Evolutionary conservation across 2,113 vertebrate species (phyloP).

Genomic region (Brachyhypopomus gauderio): DNA sequence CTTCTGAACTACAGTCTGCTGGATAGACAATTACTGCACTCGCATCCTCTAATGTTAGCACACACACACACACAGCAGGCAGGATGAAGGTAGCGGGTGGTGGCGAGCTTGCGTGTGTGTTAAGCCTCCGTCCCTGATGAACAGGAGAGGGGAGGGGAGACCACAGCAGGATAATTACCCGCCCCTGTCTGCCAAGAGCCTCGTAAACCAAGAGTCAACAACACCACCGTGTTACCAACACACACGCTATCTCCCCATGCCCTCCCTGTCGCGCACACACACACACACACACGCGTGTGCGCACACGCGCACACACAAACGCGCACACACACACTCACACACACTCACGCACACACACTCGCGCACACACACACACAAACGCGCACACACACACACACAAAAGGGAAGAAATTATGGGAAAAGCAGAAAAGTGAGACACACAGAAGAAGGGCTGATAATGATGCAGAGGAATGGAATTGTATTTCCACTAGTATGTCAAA

Average conservation of each 20-base stretch:
- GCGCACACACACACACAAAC: slow-evolving; percentile 26
- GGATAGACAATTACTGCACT: neutral
- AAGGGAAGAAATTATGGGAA: neutral
- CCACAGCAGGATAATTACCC: slow-evolving; percentile 75
- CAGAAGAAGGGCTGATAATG: neutral
- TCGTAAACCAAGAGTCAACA: slow-evolving; percentile 75
- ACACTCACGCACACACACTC: slow-evolving; percentile 24
- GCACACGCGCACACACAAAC: neutral
- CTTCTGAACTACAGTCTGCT: neutral
- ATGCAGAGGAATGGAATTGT: neutral
- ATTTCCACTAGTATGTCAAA: neutral
- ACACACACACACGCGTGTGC: neutral
- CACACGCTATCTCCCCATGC: neutral
- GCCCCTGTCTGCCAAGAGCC: slow-evolving; percentile 74
- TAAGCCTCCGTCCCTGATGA: slow-evolving; percentile 45
- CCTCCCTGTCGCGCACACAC: slow-evolving; percentile 21
- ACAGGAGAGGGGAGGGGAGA: slow-evolving; percentile 59
- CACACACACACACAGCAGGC: neutral
- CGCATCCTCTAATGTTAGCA: neutral
- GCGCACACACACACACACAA: slow-evolving; percentile 11
- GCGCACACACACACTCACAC: slow-evolving; percentile 28
- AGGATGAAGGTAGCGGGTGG: neutral
- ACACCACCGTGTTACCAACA: slow-evolving; percentile 69
- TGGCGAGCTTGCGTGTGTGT: slow-evolving; percentile 25
- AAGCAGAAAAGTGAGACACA: neutral